Evolutionary conservation across 2,797 vertebrate species (phyloP).

Genomic region (Sphenopsis melanotis): DNA sequence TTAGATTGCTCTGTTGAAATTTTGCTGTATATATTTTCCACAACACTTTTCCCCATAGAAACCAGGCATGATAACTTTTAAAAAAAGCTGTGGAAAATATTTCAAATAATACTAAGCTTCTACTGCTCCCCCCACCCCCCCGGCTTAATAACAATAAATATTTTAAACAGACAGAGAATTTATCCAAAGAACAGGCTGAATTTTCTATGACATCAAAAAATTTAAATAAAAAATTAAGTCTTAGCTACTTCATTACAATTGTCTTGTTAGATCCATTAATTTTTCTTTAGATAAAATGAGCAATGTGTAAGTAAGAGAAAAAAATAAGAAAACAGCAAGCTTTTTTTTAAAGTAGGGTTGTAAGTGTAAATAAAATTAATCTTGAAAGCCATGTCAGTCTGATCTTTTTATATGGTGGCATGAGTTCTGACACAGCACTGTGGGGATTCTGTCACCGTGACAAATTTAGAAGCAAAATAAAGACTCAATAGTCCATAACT

Average conservation of each 20-base stretch:
- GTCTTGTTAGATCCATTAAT: not conserved
- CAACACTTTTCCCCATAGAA: conserved; percentile 60
- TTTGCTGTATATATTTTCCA: conserved; percentile 58
- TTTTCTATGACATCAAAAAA: conserved; percentile 10
- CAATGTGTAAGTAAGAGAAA: not conserved
- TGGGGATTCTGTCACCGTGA: not conserved
- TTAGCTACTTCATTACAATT: not conserved
- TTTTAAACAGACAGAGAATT: not conserved
- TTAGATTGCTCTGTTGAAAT: conserved; percentile 14
- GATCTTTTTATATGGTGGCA: not conserved
- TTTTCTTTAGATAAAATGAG: not conserved
- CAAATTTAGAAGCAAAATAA: not conserved
- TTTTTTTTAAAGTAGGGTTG: not conserved
- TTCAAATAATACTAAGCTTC: conserved; percentile 10
- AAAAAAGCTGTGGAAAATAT: conserved; percentile 50
- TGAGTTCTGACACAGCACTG: not conserved
- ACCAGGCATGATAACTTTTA: conserved; percentile 4
- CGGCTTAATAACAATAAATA: not conserved
- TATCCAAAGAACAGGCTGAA: not conserved
- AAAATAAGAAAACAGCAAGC: not conserved
- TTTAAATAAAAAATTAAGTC: not conserved
- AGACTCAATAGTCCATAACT: not conserved
- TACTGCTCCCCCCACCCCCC: not conserved
- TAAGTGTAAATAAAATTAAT: not conserved
- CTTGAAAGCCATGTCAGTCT: not conserved